These are phyloP conservation scores for Lagenorhynchus albirostris DNA, from an alignment of 2,113 vertebrate species.

Conservation along the genomic window DNA sequence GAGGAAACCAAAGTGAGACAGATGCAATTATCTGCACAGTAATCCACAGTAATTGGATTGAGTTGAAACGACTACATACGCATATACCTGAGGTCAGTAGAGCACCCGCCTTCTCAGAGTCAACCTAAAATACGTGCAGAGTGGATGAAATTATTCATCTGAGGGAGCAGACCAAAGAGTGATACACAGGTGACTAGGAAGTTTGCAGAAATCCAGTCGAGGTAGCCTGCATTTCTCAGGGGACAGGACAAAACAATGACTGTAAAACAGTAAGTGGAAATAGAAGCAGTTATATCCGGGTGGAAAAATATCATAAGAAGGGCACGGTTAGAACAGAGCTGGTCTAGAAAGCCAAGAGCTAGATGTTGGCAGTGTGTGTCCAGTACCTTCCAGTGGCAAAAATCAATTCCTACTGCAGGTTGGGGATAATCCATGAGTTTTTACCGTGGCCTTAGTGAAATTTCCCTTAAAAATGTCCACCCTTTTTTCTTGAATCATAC, in stretches of 20 bases:
- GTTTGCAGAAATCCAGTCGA: not conserved
- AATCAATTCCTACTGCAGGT: not conserved
- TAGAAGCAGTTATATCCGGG: not conserved
- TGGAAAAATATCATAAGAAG: not conserved
- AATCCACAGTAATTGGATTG: not conserved
- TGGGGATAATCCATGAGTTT: not conserved
- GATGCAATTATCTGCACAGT: not conserved
- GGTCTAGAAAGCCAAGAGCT: not conserved
- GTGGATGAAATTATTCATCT: not conserved
- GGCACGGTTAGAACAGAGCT: not conserved
- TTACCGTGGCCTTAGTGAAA: not conserved
- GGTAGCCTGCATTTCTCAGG: not conserved
- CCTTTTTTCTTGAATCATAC: not conserved
- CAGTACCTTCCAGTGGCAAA: not conserved
- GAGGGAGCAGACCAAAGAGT: not conserved
- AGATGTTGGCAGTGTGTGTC: not conserved
- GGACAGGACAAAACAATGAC: not conserved
- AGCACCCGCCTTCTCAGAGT: not conserved
- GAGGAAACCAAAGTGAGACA: conserved; percentile 10
- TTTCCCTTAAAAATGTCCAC: not conserved
- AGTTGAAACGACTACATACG: not conserved
- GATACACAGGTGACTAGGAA: not conserved
- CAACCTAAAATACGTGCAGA: not conserved
- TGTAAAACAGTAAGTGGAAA: not conserved
- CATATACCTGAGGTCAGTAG: not conserved